Conservation (phyloP, 2,888 invertebrate species). For the Eupeodes luniger region DNA sequence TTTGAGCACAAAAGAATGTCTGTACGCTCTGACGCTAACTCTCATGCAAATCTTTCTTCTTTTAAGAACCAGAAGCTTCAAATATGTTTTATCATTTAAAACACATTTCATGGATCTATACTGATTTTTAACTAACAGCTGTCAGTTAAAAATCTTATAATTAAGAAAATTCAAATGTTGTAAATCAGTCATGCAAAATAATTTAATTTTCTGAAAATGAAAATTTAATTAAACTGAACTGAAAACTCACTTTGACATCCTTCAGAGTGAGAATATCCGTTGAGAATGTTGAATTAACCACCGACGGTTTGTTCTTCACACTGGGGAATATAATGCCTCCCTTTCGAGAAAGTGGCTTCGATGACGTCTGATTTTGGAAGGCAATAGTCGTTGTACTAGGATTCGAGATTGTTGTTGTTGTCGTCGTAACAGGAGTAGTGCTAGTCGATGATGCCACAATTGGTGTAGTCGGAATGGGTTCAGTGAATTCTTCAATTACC, state of each 20-base stretch:
- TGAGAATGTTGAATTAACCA: conserved; percentile 93
- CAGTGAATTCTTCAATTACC: conserved; percentile 82
- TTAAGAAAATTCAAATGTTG: too few relatives aligned
- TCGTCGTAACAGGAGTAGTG: conserved; percentile 77
- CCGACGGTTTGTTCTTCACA: conserved; percentile 94
- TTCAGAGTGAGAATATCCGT: conserved; percentile 91
- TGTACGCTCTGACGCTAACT: too few relatives aligned
- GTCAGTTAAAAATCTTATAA: too few relatives aligned
- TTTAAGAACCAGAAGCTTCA: too few relatives aligned
- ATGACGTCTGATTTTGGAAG: conserved; percentile 78
- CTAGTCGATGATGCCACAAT: conserved; percentile 73
- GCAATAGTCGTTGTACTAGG: conserved; percentile 64
- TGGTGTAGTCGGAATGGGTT: conserved; percentile 79
- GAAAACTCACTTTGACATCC: conserved; percentile 91
- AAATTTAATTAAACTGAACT: neutral
- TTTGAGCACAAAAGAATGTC: too few relatives aligned
- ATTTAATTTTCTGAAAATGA: neutral
- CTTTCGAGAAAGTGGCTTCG: conserved; percentile 86
- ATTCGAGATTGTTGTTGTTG: conserved; percentile 78
- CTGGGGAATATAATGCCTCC: conserved; percentile 95
- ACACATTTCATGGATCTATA: too few relatives aligned
- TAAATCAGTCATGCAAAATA: too few relatives aligned
- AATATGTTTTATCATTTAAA: too few relatives aligned
- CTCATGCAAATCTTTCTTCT: too few relatives aligned
- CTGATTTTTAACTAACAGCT: too few relatives aligned